Evolutionary conservation across 2,888 invertebrate species (phyloP), one percentile per base, ranked within the genome.

Genomic region (Drosophila quinaria): DNA sequence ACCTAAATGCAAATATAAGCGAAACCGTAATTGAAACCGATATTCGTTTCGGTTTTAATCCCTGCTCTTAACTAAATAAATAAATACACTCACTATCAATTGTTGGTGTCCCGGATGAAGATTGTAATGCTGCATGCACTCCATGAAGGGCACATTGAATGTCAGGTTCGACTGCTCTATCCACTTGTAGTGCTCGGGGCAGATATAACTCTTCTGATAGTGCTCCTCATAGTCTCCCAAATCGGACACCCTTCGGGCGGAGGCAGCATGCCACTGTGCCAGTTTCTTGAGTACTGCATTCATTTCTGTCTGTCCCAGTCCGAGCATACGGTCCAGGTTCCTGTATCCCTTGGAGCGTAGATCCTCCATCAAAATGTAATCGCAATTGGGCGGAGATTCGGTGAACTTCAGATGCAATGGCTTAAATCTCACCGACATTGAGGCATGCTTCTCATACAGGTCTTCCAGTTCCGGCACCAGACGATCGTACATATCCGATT

Each of bases 251-350:
- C 87, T 70, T 15, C 85, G 78, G 2, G 88, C 91, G 2, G 92
- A 91, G 0, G 83, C 90, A 0, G 91, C 92, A 80, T 91, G 91
- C 72, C 92, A 87, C 50, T 91, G 80, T 0, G 92, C 91, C 44
- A 91, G 35, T 17, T 90, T 84, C 41, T 78, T 83, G 1, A 91
- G 74, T 9, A 80, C 87, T 0, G 87, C 77, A 47, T 87, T 78
- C 6, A 90, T 81, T 63, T 91, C 90, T 0, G 70, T 75, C 44
- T 81, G 75, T 9, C 86, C 80, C 10, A 91, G 60, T 4, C 92
- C 91, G 19, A 78, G 54, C 8, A 74, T 71, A 2, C 91, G 83
- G 9, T 88, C 78, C 22, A 75, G 64, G 59, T 91, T 91, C 3
- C 68, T 74, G 19, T 86, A 91, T 13, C 85, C 85, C 13, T 33